Evolutionary conservation across 2,888 invertebrate genomes (phyloP).

Genomic region (Limnephilus auricula): DNA sequence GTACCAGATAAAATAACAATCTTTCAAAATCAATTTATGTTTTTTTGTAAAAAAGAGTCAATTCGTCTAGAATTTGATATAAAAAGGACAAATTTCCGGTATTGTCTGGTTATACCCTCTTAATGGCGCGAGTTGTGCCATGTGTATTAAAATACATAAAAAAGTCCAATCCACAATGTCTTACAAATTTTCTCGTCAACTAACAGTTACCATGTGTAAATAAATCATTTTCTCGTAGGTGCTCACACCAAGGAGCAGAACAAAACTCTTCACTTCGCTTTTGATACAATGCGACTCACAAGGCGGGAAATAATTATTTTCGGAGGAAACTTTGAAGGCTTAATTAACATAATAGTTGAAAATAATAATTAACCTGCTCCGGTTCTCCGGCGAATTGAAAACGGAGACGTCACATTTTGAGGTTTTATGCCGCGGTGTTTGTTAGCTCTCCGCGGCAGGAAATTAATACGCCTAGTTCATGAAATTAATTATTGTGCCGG

Average conservation of each 20-base stretch:
- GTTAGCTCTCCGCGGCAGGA: neutral
- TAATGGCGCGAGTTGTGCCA: too few species aligned
- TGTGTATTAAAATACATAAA: too few species aligned
- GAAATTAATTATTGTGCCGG: constrained; percentile 11
- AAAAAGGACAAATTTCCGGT: too few species aligned
- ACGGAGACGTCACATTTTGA: constrained; percentile 15
- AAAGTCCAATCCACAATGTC: too few species aligned
- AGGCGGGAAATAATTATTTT: neutral
- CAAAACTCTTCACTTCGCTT: neutral
- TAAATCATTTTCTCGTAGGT: neutral
- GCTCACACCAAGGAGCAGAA: neutral
- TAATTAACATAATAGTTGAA: neutral
- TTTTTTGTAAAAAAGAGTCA: too few species aligned
- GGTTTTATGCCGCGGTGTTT: neutral
- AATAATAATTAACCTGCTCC: neutral
- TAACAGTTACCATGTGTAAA: neutral
- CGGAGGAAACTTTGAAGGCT: neutral
- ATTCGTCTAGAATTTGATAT: too few species aligned
- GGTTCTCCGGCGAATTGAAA: neutral
- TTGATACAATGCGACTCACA: neutral
- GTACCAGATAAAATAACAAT: too few species aligned
- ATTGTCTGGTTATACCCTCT: too few species aligned
- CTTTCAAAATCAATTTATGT: too few species aligned
- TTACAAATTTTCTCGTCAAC: too few species aligned
- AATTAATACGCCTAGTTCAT: constrained; percentile 25